A percentile compares a stretch with the other conserved stretches of the same genome.
phyloP scores from a whole-genome alignment of 2,888 invertebrate genomes.

The Aspidiotus rigidus region DNA sequence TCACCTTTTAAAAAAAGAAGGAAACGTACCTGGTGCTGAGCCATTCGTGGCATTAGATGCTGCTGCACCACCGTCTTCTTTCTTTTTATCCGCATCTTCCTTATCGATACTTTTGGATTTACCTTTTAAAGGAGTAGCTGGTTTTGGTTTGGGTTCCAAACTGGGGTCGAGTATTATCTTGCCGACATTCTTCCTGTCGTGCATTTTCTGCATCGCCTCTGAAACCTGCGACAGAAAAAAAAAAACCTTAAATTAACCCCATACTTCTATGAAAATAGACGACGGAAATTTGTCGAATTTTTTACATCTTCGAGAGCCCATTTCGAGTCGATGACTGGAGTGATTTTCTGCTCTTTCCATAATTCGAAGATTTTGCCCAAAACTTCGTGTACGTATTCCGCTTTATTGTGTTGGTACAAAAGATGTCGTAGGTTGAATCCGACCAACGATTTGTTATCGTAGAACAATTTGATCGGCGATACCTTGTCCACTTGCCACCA shows the following conservation, averaged over 20 bases:
- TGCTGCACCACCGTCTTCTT: conserved; percentile 43
- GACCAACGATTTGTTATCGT: conserved; percentile 74
- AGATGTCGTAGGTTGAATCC: conserved; percentile 76
- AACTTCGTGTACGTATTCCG: conserved; percentile 59
- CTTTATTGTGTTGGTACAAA: conserved; percentile 66
- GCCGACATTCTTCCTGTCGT: conserved; percentile 82
- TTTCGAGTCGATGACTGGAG: conserved; percentile 71
- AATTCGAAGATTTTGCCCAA: conserved; percentile 64
- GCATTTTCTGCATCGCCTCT: conserved; percentile 88
- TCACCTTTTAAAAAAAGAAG: too few relatives aligned
- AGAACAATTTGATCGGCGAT: conserved; percentile 76
- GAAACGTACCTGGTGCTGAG: conserved; percentile 39
- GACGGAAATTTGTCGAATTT: conserved; percentile 35
- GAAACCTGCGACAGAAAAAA: conserved; percentile 51
- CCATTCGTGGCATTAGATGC: conserved; percentile 47
- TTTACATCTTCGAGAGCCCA: conserved; percentile 81
- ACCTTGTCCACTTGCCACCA: conserved; percentile 93
- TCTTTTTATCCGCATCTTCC: conserved; percentile 51
- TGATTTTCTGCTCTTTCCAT: conserved; percentile 69
- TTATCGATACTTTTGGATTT: conserved; percentile 56
- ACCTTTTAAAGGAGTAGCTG: conserved; percentile 66
- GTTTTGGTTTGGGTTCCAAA: conserved; percentile 67
- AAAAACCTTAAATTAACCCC: background rate
- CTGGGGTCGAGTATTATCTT: conserved; percentile 76
- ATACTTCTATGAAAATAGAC: background rate